phyloP scores from a whole-genome alignment of 30 jellyfish, hydroid and myxozoan genomes.

The Cassiopea xamachana region DNA sequence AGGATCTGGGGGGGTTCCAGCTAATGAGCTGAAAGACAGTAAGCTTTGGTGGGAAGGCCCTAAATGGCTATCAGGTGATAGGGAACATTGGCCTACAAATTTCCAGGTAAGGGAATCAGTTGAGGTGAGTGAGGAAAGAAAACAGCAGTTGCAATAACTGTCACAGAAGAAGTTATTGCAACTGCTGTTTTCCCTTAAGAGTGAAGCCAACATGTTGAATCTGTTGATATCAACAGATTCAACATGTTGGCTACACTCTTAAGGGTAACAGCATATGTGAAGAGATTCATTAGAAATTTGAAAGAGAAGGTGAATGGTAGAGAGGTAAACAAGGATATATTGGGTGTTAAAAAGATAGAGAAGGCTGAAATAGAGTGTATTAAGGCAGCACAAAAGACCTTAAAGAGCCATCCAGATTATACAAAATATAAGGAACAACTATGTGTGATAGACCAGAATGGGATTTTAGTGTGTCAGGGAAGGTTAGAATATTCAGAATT shows the following conservation, averaged over 20 bases:
- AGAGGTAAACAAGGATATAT: slow-evolving; percentile 3
- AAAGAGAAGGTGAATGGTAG: background rate
- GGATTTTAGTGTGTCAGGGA: slow-evolving; percentile 26
- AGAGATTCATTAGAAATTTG: slow-evolving; percentile 32
- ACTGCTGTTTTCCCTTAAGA: too few relatives aligned
- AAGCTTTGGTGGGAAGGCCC: slow-evolving; percentile 77
- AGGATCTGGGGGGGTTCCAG: slow-evolving; percentile 70
- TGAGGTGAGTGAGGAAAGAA: slow-evolving; percentile 44
- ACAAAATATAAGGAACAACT: slow-evolving; percentile 11
- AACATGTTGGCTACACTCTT: slow-evolving; percentile 16
- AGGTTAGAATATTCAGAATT: slow-evolving; percentile 38
- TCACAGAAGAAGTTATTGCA: background rate
- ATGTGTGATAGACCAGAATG: slow-evolving; percentile 9
- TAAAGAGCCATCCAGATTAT: slow-evolving; percentile 21
- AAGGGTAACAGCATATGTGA: slow-evolving; percentile 54
- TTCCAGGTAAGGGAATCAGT: slow-evolving; percentile 19
- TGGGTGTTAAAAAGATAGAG: slow-evolving; percentile 29
- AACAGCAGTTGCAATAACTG: slow-evolving; percentile 13
- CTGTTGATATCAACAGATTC: slow-evolving; percentile 32
- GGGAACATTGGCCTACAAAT: slow-evolving; percentile 47
- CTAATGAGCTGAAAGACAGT: slow-evolving; percentile 38
- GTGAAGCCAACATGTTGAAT: slow-evolving; percentile 10
- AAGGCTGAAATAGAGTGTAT: slow-evolving; percentile 44
- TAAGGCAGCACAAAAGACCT: background rate
- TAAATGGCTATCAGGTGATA: background rate